Conservation (phyloP, 2,113 vertebrate species). For the Halichoerus grypus region DNA sequence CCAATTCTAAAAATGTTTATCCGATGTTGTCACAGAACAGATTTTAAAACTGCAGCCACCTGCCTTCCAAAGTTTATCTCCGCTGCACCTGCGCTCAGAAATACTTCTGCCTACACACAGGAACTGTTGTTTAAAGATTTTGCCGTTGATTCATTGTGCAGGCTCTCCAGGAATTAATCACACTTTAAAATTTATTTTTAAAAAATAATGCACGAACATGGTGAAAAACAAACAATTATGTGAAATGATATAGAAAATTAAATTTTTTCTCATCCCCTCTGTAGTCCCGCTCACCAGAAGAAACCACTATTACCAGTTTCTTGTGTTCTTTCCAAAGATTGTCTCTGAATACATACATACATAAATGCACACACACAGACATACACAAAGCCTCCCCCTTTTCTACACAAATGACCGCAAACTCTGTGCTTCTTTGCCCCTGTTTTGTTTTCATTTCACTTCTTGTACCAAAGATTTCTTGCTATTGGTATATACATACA, state of each 20-base stretch:
- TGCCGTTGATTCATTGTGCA: conserved; percentile 47
- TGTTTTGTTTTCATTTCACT: conserved; percentile 49
- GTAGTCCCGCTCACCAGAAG: neutral
- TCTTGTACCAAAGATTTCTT: neutral
- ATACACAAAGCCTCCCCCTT: neutral
- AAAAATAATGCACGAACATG: neutral
- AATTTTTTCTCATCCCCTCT: neutral
- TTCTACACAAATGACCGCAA: neutral
- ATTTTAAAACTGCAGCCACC: conserved; percentile 59
- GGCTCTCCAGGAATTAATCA: conserved; percentile 65
- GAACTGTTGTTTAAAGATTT: conserved; percentile 67
- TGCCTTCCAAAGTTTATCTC: conserved; percentile 65
- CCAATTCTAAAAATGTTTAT: conserved; percentile 45
- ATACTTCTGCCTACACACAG: conserved; percentile 63
- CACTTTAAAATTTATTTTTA: conserved; percentile 19
- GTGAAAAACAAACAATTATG: conserved; percentile 25
- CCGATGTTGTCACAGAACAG: conserved; percentile 47
- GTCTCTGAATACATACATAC: neutral
- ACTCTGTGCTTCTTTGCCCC: neutral
- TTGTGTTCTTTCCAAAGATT: neutral
- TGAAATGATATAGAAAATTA: neutral
- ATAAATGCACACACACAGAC: accelerated
- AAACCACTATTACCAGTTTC: neutral
- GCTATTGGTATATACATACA: neutral
- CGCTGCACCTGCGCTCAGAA: conserved; percentile 12